phyloP scores from a whole-genome alignment of 1,140 invertebrate species.

The Lucilia sericata region DNA sequence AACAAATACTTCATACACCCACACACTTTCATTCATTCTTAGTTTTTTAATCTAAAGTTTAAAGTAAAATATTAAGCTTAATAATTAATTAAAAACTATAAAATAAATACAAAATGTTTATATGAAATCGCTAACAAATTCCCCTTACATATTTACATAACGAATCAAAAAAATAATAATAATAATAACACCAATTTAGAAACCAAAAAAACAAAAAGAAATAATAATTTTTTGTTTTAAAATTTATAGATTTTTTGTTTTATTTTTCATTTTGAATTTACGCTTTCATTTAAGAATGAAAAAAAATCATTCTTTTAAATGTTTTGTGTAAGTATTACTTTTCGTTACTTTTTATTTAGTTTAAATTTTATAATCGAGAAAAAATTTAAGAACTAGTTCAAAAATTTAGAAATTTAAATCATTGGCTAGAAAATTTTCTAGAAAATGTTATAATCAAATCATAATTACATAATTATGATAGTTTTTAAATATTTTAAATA shows the following conservation, averaged over 20 bases:
- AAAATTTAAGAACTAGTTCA: no score
- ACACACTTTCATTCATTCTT: conserved; percentile 2
- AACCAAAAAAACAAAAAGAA: not conserved
- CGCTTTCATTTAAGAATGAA: not conserved
- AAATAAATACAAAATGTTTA: not conserved
- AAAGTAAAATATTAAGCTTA: not conserved
- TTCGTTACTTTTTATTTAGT: no score
- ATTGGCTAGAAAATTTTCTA: no score
- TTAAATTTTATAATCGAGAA: no score
- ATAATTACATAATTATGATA: no score
- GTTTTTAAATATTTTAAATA: no score
- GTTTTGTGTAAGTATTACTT: no score
- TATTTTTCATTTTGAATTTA: not conserved
- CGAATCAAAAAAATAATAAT: no score
- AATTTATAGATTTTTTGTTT: not conserved
- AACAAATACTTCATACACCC: not conserved
- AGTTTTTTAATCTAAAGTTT: not conserved
- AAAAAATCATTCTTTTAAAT: no score
- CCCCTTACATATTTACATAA: not conserved
- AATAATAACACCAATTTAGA: not conserved
- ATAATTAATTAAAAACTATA: not conserved
- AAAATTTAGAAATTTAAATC: no score
- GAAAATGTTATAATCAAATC: no score
- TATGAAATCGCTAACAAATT: not conserved
- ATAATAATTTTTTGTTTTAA: not conserved